phyloP scores from a whole-genome alignment of 2,888 invertebrate genomes.

The Tipula helvola region DNA sequence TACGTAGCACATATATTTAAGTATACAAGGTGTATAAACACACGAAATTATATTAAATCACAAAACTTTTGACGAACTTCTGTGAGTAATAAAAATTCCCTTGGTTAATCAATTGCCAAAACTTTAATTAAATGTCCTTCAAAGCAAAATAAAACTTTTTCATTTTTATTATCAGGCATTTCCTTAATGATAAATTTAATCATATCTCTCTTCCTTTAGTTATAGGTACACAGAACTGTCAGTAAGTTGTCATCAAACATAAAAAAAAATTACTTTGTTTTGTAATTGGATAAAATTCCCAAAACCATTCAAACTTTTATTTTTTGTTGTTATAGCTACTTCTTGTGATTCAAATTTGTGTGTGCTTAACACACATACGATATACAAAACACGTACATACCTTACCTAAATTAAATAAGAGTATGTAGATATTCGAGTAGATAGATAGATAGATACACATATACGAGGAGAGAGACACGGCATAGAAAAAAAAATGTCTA shows the following conservation, averaged over 20 bases:
- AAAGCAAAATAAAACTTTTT: background rate
- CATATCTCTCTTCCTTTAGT: background rate
- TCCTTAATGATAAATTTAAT: background rate
- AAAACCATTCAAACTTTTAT: background rate
- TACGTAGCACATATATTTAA: too few species aligned
- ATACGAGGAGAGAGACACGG: background rate
- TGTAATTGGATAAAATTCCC: slow-evolving; percentile 4
- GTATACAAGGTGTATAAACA: background rate
- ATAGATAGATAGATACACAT: background rate
- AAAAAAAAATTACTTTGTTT: background rate
- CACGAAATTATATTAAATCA: background rate
- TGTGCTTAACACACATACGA: background rate
- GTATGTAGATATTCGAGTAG: background rate
- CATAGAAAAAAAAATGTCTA: background rate
- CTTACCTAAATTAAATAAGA: background rate
- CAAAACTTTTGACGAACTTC: background rate
- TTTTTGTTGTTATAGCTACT: background rate
- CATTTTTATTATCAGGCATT: background rate
- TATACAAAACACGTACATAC: background rate
- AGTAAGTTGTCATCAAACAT: background rate
- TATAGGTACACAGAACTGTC: background rate
- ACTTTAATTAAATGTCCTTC: slow-evolving; percentile 4
- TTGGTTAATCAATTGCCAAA: background rate
- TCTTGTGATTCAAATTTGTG: background rate
- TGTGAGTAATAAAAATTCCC: background rate